Percentiles rank a stretch among this genome's conserved stretches.
These are phyloP conservation scores for Carettochelys insculpta DNA, from an alignment of 2,113 vertebrate genomes.

Conservation along the genomic window DNA sequence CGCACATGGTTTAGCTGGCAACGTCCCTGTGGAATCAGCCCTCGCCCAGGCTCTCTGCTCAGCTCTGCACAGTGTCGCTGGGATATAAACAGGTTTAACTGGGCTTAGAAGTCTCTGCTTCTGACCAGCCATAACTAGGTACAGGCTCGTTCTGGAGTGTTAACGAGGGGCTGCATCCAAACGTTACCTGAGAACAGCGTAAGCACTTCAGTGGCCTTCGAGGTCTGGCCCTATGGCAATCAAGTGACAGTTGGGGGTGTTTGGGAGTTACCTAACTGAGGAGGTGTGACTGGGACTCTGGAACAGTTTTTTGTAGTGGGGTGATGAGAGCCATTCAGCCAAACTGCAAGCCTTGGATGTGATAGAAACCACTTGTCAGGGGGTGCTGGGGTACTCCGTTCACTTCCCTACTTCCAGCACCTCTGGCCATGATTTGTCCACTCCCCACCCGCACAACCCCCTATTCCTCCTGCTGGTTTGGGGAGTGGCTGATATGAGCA, in stretches of 20 bases:
- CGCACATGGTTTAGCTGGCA: background rate
- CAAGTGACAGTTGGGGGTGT: background rate
- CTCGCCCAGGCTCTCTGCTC: background rate
- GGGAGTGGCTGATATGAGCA: background rate
- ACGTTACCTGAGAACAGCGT: background rate
- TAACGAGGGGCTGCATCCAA: background rate
- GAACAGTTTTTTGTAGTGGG: too few species aligned
- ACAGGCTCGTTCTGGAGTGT: rapidly evolving
- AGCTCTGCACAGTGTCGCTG: too few species aligned
- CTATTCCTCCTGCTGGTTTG: background rate
- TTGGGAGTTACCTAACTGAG: background rate
- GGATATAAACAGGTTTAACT: background rate
- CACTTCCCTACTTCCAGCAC: too few species aligned
- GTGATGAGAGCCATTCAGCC: too few species aligned
- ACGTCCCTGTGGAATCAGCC: background rate
- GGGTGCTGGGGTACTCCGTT: too few species aligned
- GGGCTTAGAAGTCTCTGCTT: background rate
- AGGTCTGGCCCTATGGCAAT: background rate
- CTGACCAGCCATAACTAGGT: background rate
- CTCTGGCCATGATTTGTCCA: too few species aligned
- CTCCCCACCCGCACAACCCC: too few species aligned
- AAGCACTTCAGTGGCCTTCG: rapidly evolving
- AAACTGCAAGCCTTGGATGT: too few species aligned
- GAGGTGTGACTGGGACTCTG: background rate
- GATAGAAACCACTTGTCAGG: too few species aligned